Evolutionary conservation across 2,797 vertebrate species (phyloP).

Genomic region (Anableps anableps): DNA sequence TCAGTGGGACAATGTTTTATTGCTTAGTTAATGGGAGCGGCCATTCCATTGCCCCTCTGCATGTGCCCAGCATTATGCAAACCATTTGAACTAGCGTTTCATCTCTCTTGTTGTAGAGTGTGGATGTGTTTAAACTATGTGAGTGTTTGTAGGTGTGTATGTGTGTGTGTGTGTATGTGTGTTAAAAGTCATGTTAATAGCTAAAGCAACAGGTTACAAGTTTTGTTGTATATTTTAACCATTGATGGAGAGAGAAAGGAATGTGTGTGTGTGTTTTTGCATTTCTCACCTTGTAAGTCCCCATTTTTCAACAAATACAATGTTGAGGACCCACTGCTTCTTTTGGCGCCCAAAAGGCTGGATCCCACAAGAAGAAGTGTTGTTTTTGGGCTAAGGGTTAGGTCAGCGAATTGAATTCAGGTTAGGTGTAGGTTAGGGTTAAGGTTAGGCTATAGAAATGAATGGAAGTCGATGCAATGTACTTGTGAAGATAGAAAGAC

Average conservation of each 20-base stretch:
- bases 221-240: conserved; percentile 56
- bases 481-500: background rate
- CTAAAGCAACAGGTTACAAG: conserved; percentile 54
- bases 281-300: background rate
- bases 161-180: conserved; percentile 17
- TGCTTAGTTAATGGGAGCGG: conserved; percentile 77
- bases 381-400: background rate
- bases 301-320: background rate
- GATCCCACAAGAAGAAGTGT: background rate
- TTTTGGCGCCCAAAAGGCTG: background rate
- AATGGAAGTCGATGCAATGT: background rate
- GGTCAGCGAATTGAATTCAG: background rate
- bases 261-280: conserved; percentile 24
- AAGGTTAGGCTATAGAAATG: background rate
- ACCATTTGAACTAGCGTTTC: conserved; percentile 71
- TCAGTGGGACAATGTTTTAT: conserved; percentile 79
- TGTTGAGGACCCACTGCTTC: background rate
- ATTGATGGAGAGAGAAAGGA: conserved; percentile 41
- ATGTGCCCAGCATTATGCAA: conserved; percentile 72
- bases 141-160: conserved; percentile 32
- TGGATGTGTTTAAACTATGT: conserved; percentile 40
- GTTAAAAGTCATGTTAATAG: conserved; percentile 45
- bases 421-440: background rate
- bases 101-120: conserved; percentile 60
- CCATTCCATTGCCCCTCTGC: conserved; percentile 64